These are phyloP conservation scores for Sebastiscus tertius DNA, from an alignment of 2,797 vertebrate species.

Conservation along the genomic window DNA sequence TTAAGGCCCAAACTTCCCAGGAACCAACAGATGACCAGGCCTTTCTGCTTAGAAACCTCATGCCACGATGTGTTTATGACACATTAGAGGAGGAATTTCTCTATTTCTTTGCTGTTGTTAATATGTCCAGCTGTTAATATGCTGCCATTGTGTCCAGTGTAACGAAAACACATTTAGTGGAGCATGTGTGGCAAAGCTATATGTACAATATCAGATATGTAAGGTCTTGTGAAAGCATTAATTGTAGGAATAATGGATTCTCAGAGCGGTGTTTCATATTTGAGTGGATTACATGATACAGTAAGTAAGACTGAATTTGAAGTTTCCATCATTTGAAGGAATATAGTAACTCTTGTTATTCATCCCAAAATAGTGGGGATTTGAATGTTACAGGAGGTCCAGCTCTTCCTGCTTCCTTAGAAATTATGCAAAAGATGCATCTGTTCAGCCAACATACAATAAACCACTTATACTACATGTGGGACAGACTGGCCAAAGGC, in stretches of 20 bases:
- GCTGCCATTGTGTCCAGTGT: background rate
- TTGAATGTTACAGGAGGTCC: background rate
- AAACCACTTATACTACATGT: conserved; percentile 1
- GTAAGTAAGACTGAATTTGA: background rate
- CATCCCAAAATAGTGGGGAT: background rate
- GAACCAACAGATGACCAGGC: background rate
- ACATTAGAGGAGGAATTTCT: background rate
- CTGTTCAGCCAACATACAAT: conserved; percentile 42
- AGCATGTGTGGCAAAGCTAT: background rate
- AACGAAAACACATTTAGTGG: background rate
- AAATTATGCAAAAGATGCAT: conserved; percentile 40
- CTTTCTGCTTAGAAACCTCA: background rate
- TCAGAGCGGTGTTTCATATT: conserved; percentile 8
- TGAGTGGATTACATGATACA: background rate
- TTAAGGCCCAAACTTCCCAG: background rate
- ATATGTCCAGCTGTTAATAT: background rate
- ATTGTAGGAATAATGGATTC: background rate
- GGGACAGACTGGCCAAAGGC: background rate
- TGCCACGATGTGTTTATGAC: background rate
- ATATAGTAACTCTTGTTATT: background rate
- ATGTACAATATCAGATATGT: background rate
- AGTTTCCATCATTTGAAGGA: background rate
- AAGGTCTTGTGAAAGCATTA: background rate
- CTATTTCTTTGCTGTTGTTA: background rate
- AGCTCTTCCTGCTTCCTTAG: background rate